Percentiles rank a stretch among this genome's conserved stretches.
These are phyloP conservation scores for Cygnus atratus DNA, from an alignment of 2,113 vertebrate species.

Conservation along the genomic window DNA sequence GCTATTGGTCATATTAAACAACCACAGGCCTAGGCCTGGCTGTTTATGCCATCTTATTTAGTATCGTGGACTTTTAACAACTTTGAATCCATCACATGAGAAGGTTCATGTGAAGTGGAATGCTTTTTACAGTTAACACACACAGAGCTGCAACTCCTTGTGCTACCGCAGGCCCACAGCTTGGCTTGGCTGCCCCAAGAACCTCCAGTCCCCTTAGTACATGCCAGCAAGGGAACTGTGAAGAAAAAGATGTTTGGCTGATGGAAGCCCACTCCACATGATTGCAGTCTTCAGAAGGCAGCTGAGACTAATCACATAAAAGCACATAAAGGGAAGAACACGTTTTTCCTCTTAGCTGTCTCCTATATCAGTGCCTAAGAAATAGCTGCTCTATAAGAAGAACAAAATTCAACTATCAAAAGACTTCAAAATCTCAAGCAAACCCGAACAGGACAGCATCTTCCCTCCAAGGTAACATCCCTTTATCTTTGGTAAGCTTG, in stretches of 20 bases:
- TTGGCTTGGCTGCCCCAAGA: background rate
- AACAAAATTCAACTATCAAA: background rate
- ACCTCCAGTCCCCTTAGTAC: background rate
- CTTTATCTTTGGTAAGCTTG: background rate
- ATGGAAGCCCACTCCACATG: background rate
- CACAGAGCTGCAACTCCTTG: background rate
- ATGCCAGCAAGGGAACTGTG: background rate
- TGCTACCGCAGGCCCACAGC: background rate
- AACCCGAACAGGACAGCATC: background rate
- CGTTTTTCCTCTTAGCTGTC: background rate
- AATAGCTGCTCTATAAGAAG: background rate
- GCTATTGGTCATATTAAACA: background rate
- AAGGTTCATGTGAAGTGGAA: background rate
- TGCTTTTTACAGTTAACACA: background rate
- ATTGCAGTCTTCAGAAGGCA: background rate
- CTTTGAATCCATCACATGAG: background rate
- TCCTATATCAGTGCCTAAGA: background rate
- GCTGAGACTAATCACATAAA: background rate
- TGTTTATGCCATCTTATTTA: background rate
- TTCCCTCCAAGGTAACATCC: background rate
- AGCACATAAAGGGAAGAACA: background rate
- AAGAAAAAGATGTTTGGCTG: background rate
- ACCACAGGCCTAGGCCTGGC: background rate
- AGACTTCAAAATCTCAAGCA: background rate
- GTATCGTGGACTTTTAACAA: background rate